Conservation (phyloP, 35 echinoderm and acorn worm genomes). For the Strongylocentrotus purpuratus region DNA sequence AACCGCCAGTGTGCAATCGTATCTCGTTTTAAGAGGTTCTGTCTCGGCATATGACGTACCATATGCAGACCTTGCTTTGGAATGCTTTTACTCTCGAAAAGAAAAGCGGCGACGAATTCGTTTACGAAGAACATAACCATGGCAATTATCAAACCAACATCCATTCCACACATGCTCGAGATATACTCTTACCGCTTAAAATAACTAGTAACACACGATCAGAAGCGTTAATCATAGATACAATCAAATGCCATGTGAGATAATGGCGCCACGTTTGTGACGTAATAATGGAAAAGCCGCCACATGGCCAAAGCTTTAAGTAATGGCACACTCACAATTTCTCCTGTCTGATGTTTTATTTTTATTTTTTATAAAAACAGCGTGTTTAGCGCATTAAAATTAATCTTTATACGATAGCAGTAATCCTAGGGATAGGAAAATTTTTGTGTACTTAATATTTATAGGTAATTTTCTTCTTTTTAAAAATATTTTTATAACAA, state of each 20-base stretch:
- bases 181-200: neutral
- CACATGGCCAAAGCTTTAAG: neutral
- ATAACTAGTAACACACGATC: neutral
- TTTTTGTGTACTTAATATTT: neutral
- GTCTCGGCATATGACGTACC: too few relatives aligned
- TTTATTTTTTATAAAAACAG: neutral
- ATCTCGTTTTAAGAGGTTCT: neutral
- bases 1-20: neutral
- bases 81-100: constrained; percentile 1
- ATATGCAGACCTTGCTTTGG: neutral
- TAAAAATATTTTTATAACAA: neutral
- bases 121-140: neutral
- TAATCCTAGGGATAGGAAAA: neutral
- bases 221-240: neutral
- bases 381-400: neutral
- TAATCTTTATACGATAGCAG: too few relatives aligned
- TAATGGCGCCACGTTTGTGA: neutral
- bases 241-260: neutral
- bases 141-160: neutral
- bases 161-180: neutral
- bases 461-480: neutral
- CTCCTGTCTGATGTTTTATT: neutral
- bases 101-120: neutral
- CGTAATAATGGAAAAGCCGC: neutral
- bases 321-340: too few relatives aligned